These are phyloP conservation scores for Gibbula magus DNA, from an alignment of 2,888 invertebrate genomes.

Conservation along the genomic window DNA sequence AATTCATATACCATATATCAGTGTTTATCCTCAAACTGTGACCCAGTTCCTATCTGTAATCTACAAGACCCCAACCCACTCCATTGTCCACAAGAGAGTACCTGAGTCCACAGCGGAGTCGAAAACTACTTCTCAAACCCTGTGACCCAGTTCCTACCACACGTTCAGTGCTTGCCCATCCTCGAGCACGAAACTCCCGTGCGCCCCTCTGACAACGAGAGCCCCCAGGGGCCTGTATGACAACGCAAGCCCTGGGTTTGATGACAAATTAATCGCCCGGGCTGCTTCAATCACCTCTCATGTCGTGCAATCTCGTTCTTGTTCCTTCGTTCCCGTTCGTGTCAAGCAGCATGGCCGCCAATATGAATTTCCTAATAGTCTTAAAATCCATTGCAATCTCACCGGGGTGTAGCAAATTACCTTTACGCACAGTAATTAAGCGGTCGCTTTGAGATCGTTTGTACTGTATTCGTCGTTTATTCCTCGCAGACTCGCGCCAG, in stretches of 20 bases:
- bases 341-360: slow-evolving; percentile 10
- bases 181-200: not conserved
- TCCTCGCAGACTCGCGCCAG: slow-evolving; percentile 5
- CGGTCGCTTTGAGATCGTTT: slow-evolving; percentile 19
- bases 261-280: slow-evolving; percentile 2
- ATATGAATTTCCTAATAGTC: slow-evolving; percentile 21
- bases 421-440: slow-evolving; percentile 20
- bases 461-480: slow-evolving; percentile 3
- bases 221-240: slow-evolving; percentile 12
- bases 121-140: no score
- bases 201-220: not conserved
- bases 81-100: no score
- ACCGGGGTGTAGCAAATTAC: slow-evolving; percentile 9
- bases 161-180: not conserved
- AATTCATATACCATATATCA: no score
- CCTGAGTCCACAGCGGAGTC: no score
- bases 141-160: no score
- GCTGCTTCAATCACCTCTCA: not conserved
- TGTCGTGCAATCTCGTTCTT: not conserved
- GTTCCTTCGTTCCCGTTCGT: not conserved
- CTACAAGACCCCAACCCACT: no score
- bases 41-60: no score
- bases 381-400: slow-evolving; percentile 20
- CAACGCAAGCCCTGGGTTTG: not conserved
- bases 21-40: no score